These are phyloP conservation scores for Pimephales promelas DNA, from an alignment of 2,113 vertebrate genomes.

Conservation along the genomic window DNA sequence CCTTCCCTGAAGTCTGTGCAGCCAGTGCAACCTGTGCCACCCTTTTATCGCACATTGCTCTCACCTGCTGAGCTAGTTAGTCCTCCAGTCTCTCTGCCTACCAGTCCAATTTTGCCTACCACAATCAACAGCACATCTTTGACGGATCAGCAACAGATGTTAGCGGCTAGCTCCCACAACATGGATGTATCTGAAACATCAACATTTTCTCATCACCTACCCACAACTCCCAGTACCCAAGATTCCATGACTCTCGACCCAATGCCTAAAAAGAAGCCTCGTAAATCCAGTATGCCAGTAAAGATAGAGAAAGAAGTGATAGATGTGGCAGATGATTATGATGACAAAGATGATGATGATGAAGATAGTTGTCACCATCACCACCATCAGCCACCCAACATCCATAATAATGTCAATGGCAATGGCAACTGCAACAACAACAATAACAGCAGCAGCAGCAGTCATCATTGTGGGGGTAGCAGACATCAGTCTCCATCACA, in stretches of 20 bases:
- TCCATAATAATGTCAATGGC: constrained; percentile 78
- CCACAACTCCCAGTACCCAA: constrained; percentile 78
- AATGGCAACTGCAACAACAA: constrained; percentile 89
- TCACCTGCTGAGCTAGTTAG: constrained; percentile 93
- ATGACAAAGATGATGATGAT: constrained; percentile 90
- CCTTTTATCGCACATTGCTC: constrained; percentile 96
- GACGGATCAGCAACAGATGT: constrained; percentile 78
- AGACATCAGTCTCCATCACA: constrained; percentile 93
- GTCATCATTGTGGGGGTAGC: constrained; percentile 86
- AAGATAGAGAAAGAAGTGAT: constrained; percentile 99
- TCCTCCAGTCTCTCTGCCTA: constrained; percentile 91
- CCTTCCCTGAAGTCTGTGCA: constrained; percentile 96
- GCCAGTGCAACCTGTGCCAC: constrained; percentile 96
- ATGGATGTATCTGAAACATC: constrained; percentile 79
- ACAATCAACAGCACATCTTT: constrained; percentile 77
- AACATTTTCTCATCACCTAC: constrained; percentile 74
- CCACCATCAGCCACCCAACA: constrained; percentile 63
- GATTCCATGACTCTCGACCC: constrained; percentile 80
- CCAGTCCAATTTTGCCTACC: constrained; percentile 92
- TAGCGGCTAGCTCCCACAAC: constrained; percentile 76
- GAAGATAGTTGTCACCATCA: constrained; percentile 70
- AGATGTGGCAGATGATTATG: constrained; percentile 93
- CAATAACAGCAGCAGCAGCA: constrained; percentile 81
- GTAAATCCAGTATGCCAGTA: constrained; percentile 99
- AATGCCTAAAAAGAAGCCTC: constrained; percentile 96